A percentile compares a stretch with the other conserved stretches of the same genome.
phyloP scores from a whole-genome alignment of 2,797 vertebrate genomes.

The Martes flavigula region DNA sequence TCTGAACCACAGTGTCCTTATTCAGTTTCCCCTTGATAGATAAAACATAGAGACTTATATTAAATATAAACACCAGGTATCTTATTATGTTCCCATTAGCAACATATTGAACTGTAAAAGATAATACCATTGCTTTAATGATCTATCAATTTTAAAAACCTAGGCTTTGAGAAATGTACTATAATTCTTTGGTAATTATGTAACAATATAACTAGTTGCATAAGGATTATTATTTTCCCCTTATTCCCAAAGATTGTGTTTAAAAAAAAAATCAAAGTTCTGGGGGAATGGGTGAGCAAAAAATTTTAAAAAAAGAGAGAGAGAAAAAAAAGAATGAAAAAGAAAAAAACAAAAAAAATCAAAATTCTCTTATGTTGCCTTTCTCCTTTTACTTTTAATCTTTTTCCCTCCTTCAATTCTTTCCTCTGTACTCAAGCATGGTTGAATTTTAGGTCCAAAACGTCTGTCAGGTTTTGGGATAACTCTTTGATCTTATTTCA shows the following conservation, averaged over 20 bases:
- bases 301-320: too few species aligned
- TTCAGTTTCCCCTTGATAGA: conserved; percentile 33
- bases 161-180: neutral
- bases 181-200: neutral
- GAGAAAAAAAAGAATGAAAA: too few species aligned
- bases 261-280: neutral
- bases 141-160: neutral
- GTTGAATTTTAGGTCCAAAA: neutral
- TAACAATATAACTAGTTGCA: neutral
- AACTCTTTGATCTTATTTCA: neutral
- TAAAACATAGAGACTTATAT: conserved; percentile 55
- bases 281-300: neutral
- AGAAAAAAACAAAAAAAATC: neutral
- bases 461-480: neutral
- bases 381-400: neutral
- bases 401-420: neutral
- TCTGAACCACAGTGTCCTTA: conserved; percentile 39
- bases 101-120: neutral
- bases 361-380: neutral
- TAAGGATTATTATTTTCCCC: neutral
- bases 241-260: neutral
- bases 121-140: neutral
- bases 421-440: neutral
- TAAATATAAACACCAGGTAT: conserved; percentile 56
- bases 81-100: neutral